Conservation (phyloP, 1,140 invertebrate genomes). For the Hetaerina americana region DNA sequence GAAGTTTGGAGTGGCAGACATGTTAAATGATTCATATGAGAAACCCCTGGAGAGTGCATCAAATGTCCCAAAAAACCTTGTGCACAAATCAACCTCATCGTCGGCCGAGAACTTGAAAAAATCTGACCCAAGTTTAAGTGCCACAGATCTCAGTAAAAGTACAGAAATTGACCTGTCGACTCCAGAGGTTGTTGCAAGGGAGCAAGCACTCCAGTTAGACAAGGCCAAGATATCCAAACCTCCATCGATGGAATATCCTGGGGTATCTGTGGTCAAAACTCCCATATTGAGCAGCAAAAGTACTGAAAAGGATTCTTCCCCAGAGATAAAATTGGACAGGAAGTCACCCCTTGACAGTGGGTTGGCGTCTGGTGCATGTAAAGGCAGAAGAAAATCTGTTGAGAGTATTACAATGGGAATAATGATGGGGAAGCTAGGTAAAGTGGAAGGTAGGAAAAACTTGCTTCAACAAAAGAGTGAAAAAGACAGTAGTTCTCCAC, state of each 20-base stretch:
- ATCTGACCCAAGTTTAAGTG: neutral
- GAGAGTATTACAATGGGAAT: conserved; percentile 14
- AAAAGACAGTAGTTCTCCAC: neutral
- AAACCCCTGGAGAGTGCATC: neutral
- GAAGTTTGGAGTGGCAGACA: neutral
- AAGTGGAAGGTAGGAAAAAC: conserved; percentile 8
- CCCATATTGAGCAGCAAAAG: neutral
- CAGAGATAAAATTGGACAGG: neutral
- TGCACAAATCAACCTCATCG: neutral
- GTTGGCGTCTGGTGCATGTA: neutral
- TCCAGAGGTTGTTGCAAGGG: neutral
- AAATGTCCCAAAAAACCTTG: neutral
- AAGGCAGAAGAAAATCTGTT: conserved; percentile 10
- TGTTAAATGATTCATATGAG: neutral
- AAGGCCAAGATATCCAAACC: neutral
- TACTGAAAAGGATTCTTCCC: neutral
- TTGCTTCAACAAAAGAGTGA: neutral
- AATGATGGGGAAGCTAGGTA: conserved; percentile 10
- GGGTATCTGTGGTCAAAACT: too few relatives aligned
- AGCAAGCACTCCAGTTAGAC: neutral
- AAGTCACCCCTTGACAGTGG: neutral
- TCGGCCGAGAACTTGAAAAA: neutral
- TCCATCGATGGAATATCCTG: neutral
- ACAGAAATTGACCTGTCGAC: neutral
- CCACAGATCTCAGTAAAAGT: neutral